These are phyloP conservation scores for Pomatorhinus ruficollis DNA, from an alignment of 2,113 vertebrate species.

Conservation along the genomic window DNA sequence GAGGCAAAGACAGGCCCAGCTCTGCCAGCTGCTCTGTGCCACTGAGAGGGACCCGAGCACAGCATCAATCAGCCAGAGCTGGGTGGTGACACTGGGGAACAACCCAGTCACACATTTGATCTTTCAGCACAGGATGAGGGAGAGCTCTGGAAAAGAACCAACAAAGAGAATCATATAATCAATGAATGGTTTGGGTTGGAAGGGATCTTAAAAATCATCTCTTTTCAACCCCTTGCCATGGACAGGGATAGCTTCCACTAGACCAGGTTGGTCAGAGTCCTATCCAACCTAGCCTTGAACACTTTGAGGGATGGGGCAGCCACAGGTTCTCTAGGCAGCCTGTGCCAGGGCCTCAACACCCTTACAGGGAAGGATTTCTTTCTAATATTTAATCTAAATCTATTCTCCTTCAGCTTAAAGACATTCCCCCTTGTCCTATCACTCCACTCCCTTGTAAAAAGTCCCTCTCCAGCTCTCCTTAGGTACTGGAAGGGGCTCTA, in stretches of 20 bases:
- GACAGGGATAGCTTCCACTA: background rate
- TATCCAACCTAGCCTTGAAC: background rate
- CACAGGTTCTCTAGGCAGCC: background rate
- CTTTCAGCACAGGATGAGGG: background rate
- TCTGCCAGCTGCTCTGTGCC: background rate
- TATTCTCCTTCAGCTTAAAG: background rate
- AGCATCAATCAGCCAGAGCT: background rate
- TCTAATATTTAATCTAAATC: background rate
- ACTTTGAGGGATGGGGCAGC: background rate
- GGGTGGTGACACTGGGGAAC: background rate
- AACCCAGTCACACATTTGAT: background rate
- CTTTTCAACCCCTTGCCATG: background rate
- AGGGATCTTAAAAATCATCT: background rate
- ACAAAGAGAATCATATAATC: background rate
- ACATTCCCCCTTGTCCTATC: background rate
- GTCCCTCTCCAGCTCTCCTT: background rate
- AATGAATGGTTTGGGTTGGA: background rate
- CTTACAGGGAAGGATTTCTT: background rate
- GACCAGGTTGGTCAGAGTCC: background rate
- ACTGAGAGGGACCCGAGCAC: rapidly evolving
- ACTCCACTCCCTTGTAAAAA: background rate
- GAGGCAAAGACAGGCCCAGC: background rate
- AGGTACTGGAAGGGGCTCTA: background rate
- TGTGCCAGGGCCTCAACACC: background rate
- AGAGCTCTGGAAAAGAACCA: background rate